Evolutionary conservation across 2,797 vertebrate genomes (phyloP), one percentile per base, ranked within the genome.

Genomic region (Oryzias dopingdopingensis): DNA sequence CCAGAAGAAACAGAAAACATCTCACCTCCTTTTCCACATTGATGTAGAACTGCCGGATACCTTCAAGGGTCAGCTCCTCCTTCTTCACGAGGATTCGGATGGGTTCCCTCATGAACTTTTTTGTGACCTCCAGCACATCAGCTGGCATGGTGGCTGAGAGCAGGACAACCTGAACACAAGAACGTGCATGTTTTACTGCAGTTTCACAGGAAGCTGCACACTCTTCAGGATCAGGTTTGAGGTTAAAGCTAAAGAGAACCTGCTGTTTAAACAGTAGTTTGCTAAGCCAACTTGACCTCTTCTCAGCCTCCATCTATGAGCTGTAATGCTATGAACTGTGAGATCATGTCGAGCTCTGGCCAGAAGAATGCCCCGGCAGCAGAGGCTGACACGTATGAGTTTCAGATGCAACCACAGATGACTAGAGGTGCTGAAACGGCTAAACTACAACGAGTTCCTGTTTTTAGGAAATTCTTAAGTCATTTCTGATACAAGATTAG

Each of bases 1-100:
- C 93, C 77, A 92, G 94, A 94, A 90, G 22, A 22, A 3, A 49
- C 20, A 29, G 6, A 1, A 20, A 4, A 2, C 4, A 16, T 65
- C 81, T 13, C 18, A 85, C 97, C 96, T 99, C 97, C 90, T 95
- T 89, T 72, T 99, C 97, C 65, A 99, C 96, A 69, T 98, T 98
- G 55, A 99, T 98, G 89, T 99, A 99, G 91, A 99, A 99, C 14
- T 98, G 97, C 89, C 98, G 98, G 85, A 99, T 98, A 89, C 97
- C 96, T 94, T 99, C 97, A 14, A 99, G 93, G 77, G 97, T 98
- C 77, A 99, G 93, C 84, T 99, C 97, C 81, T 99, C 96, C 66
- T 99, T 99, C 80, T 99, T 99, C 81, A 99, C 97, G 83, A 99
- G 70, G 76, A 99, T 98, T 74, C 95, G 95, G 81, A 99, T 93